Conservation (phyloP, 2,797 vertebrate species). For the Microctenopoma lineatum region DNA sequence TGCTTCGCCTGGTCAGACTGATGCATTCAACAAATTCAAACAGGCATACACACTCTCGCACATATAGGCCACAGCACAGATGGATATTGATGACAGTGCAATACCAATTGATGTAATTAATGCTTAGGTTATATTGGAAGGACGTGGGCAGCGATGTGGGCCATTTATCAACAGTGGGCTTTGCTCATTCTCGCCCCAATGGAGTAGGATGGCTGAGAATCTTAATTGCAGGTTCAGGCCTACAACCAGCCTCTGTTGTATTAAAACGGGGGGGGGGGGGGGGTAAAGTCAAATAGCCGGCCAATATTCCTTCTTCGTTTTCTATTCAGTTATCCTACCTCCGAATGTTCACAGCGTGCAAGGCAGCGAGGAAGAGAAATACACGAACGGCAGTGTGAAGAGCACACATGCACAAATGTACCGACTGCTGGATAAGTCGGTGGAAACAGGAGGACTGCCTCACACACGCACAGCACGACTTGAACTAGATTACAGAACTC, state of each 20-base stretch:
- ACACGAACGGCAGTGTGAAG: slow-evolving; percentile 19
- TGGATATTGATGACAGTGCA: slow-evolving; percentile 81
- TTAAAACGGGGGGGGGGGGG: slow-evolving; percentile 55
- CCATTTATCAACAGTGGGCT: slow-evolving; percentile 81
- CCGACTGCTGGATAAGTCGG: slow-evolving; percentile 34
- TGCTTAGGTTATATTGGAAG: slow-evolving; percentile 80
- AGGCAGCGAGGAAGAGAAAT: slow-evolving; percentile 15
- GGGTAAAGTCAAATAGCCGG: slow-evolving; percentile 63
- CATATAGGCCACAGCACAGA: slow-evolving; percentile 48
- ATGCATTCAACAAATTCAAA: slow-evolving; percentile 40
- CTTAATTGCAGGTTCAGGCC: slow-evolving; percentile 72
- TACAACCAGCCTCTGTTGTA: not conserved
- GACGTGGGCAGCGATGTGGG: slow-evolving; percentile 74
- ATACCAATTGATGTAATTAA: slow-evolving; percentile 85
- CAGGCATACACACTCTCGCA: not conserved
- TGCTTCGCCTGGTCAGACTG: slow-evolving; percentile 20
- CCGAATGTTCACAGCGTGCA: slow-evolving; percentile 26
- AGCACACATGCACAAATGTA: slow-evolving; percentile 21
- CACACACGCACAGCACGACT: slow-evolving; percentile 58
- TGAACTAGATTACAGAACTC: slow-evolving; percentile 75
- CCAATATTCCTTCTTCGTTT: slow-evolving; percentile 5
- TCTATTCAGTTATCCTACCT: slow-evolving; percentile 44
- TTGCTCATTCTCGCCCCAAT: slow-evolving; percentile 77
- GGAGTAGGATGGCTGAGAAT: slow-evolving; percentile 76
- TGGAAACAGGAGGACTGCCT: slow-evolving; percentile 47